Base-by-base conservation (phyloP, 2,888 invertebrate species). In the Stratiomys singularior region DNA sequence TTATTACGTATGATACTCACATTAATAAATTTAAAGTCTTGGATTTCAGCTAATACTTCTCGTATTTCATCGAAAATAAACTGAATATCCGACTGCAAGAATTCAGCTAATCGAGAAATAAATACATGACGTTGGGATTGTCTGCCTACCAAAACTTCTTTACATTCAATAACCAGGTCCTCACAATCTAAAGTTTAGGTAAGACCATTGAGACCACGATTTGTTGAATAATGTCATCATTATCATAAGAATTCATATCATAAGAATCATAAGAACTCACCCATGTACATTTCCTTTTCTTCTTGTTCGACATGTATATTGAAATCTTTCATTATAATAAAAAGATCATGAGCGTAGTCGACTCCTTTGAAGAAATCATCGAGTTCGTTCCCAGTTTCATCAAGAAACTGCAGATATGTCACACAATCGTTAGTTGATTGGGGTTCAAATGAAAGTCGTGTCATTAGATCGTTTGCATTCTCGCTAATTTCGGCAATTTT, bases 271-370 rank as follows among this genome's bases (percentile, higher is more conserved):
- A n/a, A n/a, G n/a, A 47, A 69, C 69, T 79, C 56, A 82, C 82
- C 87, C 85, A 87, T 86, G 79, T 86, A 87, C 63, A 85, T 85
- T 78, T 87, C 87, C 76, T 85, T 89, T 81, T 95, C 94, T 74
- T 95, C 94, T 0, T 91, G 90, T 0, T 93, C 90, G 72, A 94
- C 90, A 0, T 90, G 89, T 77, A 96, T 93, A 28, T 89, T 87
- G 84, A 92, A 96, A 83, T 94, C 93, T 78, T 95, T 94, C 88
- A 95, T 94, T 3, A 96, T 89, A 81, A 96, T 93, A 84, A 96
- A 94, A 78, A 96, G 87, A 83, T 96, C 95, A 81, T 94, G 93
- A 5, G 94, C 91, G 84, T 96, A 94, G 83, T 95, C 94, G 4
- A 95, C 88, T 37, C 92, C 90, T 64, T 90, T 88, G 83, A 96